Evolutionary conservation across 2,113 vertebrate genomes (phyloP).

Genomic region (sheep (Ovis aries)): DNA sequence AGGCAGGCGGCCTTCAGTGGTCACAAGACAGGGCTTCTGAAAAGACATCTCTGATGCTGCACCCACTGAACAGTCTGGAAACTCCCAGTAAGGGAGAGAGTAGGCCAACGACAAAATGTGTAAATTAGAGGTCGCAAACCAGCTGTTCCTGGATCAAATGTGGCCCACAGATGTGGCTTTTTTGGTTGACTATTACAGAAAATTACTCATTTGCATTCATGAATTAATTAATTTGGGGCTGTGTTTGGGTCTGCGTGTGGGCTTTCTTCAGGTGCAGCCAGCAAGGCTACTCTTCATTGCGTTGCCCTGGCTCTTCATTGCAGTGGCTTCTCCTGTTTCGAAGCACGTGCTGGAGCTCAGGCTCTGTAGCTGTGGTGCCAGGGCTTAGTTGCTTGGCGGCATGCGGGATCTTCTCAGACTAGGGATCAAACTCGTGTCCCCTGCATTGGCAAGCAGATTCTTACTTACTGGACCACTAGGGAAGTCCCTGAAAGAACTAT

Average conservation of each 20-base stretch:
- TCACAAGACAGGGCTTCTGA: not conserved
- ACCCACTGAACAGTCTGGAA: not conserved
- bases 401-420: not conserved
- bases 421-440: not conserved
- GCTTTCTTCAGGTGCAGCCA: not conserved
- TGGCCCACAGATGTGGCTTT: not conserved
- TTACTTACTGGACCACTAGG: not conserved
- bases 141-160: not conserved
- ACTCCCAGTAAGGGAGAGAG: not conserved
- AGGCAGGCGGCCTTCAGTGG: not conserved
- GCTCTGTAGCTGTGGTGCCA: not conserved
- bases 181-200: not conserved
- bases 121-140: not conserved
- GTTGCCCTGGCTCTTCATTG: not conserved
- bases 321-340: not conserved
- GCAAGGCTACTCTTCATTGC: not conserved
- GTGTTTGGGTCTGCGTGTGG: not conserved
- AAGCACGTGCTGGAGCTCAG: fast-evolving
- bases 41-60: not conserved
- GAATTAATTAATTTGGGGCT: not conserved
- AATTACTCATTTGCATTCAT: not conserved
- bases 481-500: not conserved
- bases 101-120: not conserved
- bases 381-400: not conserved
- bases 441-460: not conserved